A percentile compares a stretch with the other conserved stretches of the same genome.
Conservation (phyloP, 2,113 vertebrate species). For the Menidia beryllina region DNA sequence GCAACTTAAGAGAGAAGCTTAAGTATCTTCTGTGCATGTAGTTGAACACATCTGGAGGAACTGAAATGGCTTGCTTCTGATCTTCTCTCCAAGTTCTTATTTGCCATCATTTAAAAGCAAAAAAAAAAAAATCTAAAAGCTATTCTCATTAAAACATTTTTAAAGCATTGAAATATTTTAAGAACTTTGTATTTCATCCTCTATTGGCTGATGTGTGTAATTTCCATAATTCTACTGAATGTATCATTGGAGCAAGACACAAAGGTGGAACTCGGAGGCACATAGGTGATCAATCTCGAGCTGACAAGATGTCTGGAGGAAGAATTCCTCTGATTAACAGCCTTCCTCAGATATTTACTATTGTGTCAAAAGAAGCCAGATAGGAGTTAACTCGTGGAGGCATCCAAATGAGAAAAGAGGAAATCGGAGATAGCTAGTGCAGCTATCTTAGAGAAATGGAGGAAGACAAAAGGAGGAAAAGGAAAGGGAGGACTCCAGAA, state of each 20-base stretch:
- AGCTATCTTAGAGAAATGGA: constrained; percentile 50
- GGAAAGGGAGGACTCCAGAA: constrained; percentile 15
- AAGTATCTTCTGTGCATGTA: too few species aligned
- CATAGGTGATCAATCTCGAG: constrained; percentile 61
- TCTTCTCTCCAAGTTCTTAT: too few species aligned
- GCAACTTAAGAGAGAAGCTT: neutral
- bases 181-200: neutral
- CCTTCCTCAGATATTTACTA: constrained; percentile 60
- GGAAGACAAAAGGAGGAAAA: neutral
- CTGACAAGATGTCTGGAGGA: constrained; percentile 38
- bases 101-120: too few species aligned
- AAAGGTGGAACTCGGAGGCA: constrained; percentile 53
- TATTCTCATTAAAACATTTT: too few species aligned
- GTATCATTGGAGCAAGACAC: constrained; percentile 38
- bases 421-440: constrained; percentile 58
- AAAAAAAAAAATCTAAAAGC: too few species aligned
- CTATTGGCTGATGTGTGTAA: neutral
- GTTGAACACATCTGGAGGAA: too few species aligned
- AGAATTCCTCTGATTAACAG: constrained; percentile 64
- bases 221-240: constrained; percentile 43
- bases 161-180: too few species aligned
- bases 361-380: constrained; percentile 42
- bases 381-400: constrained; percentile 39
- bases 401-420: constrained; percentile 28
- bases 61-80: too few species aligned